phyloP scores from a whole-genome alignment of 2,888 invertebrate species.

The Philopedon plagiatum region DNA sequence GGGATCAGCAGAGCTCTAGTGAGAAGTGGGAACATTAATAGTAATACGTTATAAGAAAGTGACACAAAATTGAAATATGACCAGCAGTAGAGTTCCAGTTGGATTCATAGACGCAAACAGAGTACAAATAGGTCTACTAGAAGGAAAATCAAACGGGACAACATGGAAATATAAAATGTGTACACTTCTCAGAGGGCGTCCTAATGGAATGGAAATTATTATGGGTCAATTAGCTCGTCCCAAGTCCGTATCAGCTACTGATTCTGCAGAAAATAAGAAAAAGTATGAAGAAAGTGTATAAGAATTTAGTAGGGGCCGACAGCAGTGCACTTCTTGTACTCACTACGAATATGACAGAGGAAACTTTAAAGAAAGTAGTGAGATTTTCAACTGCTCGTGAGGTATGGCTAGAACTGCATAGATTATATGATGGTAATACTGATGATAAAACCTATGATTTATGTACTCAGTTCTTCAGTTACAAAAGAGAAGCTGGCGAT shows the following conservation, averaged over 20 bases:
- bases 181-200: not conserved
- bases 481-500: too few relatives aligned
- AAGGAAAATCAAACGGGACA: not conserved
- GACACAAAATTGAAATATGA: too few relatives aligned
- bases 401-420: not conserved
- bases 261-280: not conserved
- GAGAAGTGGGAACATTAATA: too few relatives aligned
- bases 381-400: not conserved
- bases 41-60: too few relatives aligned
- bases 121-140: not conserved
- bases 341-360: not conserved
- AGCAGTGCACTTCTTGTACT: not conserved
- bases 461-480: too few relatives aligned
- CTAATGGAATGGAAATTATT: not conserved
- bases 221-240: not conserved
- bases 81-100: not conserved
- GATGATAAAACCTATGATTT: too few relatives aligned
- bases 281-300: not conserved
- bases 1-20: too few relatives aligned
- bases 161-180: not conserved
- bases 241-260: not conserved
- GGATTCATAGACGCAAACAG: not conserved
- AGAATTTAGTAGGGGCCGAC: not conserved
- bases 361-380: not conserved
- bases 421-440: not conserved